These are phyloP conservation scores for Gobio occitaniae DNA, from an alignment of 2,797 vertebrate species.

Conservation along the genomic window DNA sequence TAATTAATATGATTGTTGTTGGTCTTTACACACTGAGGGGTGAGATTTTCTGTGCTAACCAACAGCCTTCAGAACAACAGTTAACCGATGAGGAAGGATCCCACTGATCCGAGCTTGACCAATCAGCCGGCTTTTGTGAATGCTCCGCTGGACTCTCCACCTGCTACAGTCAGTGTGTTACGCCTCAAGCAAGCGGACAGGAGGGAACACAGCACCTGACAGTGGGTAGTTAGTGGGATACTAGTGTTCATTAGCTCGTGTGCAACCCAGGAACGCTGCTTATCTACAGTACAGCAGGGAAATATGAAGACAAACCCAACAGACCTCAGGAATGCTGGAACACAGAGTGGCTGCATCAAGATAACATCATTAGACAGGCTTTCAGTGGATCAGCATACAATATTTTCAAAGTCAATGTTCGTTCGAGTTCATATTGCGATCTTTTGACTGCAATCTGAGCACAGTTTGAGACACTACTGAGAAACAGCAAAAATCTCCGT, in stretches of 20 bases:
- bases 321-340: neutral
- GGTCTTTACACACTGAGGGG: neutral
- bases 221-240: neutral
- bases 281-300: neutral
- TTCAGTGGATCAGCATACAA: neutral
- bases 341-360: neutral
- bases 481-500: neutral
- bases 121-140: no score
- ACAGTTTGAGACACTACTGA: neutral
- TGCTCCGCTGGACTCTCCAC: neutral
- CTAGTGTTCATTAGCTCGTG: neutral
- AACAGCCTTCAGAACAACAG: neutral
- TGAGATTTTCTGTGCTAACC: neutral
- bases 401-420: neutral
- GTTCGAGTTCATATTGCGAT: neutral
- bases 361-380: neutral
- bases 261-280: neutral
- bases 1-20: neutral
- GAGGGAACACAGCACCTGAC: slow-evolving; percentile 24
- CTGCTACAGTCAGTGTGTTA: neutral
- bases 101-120: neutral
- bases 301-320: neutral
- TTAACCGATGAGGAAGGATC: neutral
- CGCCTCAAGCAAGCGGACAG: neutral
- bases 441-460: neutral